Evolutionary conservation across 2,888 invertebrate genomes (phyloP), one percentile per base, ranked within the genome.

Genomic region (Tortrix viridana): DNA sequence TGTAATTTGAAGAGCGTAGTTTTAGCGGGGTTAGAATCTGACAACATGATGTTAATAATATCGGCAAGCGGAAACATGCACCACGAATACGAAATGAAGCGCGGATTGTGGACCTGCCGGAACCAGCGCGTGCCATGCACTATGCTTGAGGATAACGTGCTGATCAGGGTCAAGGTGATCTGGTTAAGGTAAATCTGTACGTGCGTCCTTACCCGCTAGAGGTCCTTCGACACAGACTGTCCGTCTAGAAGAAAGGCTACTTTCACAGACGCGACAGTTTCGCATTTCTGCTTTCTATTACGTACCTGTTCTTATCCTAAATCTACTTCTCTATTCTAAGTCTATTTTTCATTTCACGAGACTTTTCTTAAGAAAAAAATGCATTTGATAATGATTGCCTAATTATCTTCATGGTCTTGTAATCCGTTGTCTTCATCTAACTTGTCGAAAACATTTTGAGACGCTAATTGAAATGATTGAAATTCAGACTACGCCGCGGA

Each of bases 1-100:
- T n/a, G n/a, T 26, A 50, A 43, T 44, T 41, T 47, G 46, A 46
- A n/a, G 38, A 26, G n/a, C 19, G 18, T 44, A 7, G 12, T 49
- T 55, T 53, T 49, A 43, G 59, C 16, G 46, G 20, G 41, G 37
- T 43, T 72, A 77, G 76, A 77, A 85, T 87, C 85, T 87, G 88
- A 88, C 32, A 32, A 32, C 32, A 90, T 83, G 78, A 86, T 87
- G 88, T 85, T 85, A 85, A 86, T 86, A 85, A 87, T 86, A 88
- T 86, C 82, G 84, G 87, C 89, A 88, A 85, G 84, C 88, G 90
- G 90, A 90, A 89, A 85, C 81, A 76, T 73, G 80, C 82, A 76
- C 76, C 69, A 82, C 85, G 91, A 89, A 91, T 91, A 90, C 89
- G 84, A 89, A 90, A 79, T 82, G 81, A 80, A 74, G 69, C 67